Base-by-base conservation (phyloP, 2,888 invertebrate species). In the Sussaba pulchella region DNA sequence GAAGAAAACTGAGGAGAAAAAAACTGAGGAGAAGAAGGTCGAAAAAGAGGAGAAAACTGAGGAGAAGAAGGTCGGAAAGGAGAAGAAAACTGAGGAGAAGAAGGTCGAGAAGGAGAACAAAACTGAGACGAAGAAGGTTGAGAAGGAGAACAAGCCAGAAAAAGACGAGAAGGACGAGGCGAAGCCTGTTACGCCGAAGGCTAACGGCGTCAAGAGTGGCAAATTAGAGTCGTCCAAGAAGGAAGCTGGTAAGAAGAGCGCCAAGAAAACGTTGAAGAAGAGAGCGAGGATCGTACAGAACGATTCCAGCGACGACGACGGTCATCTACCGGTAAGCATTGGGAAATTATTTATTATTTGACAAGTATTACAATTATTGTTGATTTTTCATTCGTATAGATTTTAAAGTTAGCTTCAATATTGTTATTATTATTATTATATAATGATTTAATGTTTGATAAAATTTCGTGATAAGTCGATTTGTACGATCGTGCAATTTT, bases 241-340 rank as follows among this genome's bases (percentile, higher is more conserved):
- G 74, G 59, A 80, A 14, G 17, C 31, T 17, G 36, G 36, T 10
- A 78, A 77, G 43, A 81, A 73, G 14, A 74, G 64, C 21, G 45
- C 8, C 19, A 71, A 82, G 61, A 54, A 85, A 83, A 10, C 9
- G 1, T 63, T 36, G 1, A 89, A 86, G 54, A 90, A 90, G 74
- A 78, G 88, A 63, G 63, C 81, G 1, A 86, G 88, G 59, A 87
- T 89, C 54, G 81, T 88, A 52, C 72, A 78, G 6, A 81, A 85
- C 54, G 88, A 90, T 71, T 92, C 92, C 0, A 92, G 92, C 66
- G 92, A 92, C 9, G 91, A 92, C 77, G 92, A 92, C 17, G 88
- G 82, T 54, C 87, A 87, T 54, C 75, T 89, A 14, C 82, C 82
- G 50, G 87, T 88, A 84, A 71, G 81, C 10, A 17, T n/a, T 59